These are phyloP conservation scores for Balaenoptera acutorostrata DNA, from an alignment of 2,113 vertebrate species.

Conservation along the genomic window DNA sequence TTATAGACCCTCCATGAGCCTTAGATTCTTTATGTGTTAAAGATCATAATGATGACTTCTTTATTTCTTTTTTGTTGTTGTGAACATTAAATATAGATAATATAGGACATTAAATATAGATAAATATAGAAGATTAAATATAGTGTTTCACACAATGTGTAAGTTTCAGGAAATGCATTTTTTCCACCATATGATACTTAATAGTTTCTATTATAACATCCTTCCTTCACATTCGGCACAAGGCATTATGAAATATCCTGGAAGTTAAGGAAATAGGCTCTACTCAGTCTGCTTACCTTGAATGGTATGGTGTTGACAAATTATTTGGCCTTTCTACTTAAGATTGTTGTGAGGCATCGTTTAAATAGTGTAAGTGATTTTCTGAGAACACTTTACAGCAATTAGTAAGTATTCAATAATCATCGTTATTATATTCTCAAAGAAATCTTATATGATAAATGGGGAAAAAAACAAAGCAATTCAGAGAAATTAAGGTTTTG, in stretches of 20 bases:
- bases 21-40: background rate
- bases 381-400: background rate
- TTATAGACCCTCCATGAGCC: background rate
- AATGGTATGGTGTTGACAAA: background rate
- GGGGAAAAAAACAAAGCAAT: background rate
- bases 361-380: background rate
- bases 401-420: background rate
- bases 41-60: background rate
- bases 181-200: background rate
- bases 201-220: background rate
- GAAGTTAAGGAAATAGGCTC: background rate
- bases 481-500: background rate
- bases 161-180: background rate
- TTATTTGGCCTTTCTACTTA: background rate
- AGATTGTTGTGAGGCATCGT: background rate
- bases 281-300: background rate
- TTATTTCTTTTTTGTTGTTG: background rate
- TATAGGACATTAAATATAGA: background rate
- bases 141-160: background rate
- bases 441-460: background rate
- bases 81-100: background rate
- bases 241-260: background rate
- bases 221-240: background rate
- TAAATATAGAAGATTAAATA: background rate
- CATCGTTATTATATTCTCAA: background rate